Percentiles rank a stretch among this genome's conserved stretches.
Conservation (phyloP, 2,797 vertebrate genomes). For the Melanotaenia maccullochi region DNA sequence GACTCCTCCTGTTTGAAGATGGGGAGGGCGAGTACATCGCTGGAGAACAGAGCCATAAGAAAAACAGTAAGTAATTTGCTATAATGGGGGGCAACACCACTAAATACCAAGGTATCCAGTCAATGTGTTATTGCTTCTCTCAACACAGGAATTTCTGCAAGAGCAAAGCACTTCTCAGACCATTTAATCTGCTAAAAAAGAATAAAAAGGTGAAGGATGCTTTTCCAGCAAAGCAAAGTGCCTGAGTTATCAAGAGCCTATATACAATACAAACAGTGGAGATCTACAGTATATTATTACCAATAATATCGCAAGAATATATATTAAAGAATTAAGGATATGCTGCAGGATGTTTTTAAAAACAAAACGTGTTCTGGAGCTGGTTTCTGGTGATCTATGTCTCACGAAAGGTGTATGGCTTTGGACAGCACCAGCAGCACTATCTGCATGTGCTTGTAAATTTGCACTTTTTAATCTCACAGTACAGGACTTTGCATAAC, state of each 20-base stretch:
- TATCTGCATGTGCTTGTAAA: conserved; percentile 22
- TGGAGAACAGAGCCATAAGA: conserved; percentile 65
- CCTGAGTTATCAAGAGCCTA: conserved; percentile 27
- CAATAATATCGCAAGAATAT: neutral
- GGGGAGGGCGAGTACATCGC: conserved; percentile 95
- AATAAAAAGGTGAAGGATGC: conserved; percentile 14
- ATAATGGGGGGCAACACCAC: conserved; percentile 38
- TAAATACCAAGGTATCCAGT: conserved; percentile 68
- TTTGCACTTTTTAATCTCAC: neutral
- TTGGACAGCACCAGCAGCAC: neutral
- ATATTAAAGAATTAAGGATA: neutral
- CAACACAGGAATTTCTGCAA: conserved; percentile 68
- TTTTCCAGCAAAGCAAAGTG: conserved; percentile 20
- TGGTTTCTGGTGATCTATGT: neutral
- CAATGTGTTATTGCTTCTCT: conserved; percentile 33
- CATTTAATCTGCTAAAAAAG: conserved; percentile 36
- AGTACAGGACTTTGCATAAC: neutral
- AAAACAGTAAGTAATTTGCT: conserved; percentile 17
- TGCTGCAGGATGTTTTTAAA: neutral
- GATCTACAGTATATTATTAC: neutral
- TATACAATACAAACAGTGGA: too few relatives aligned
- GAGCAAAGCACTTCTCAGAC: conserved; percentile 34
- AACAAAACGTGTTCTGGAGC: neutral
- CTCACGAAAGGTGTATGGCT: neutral
- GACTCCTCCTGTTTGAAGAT: conserved; percentile 99